These are phyloP conservation scores for Acleris cristana DNA, from an alignment of 2,888 invertebrate genomes.

Conservation along the genomic window DNA sequence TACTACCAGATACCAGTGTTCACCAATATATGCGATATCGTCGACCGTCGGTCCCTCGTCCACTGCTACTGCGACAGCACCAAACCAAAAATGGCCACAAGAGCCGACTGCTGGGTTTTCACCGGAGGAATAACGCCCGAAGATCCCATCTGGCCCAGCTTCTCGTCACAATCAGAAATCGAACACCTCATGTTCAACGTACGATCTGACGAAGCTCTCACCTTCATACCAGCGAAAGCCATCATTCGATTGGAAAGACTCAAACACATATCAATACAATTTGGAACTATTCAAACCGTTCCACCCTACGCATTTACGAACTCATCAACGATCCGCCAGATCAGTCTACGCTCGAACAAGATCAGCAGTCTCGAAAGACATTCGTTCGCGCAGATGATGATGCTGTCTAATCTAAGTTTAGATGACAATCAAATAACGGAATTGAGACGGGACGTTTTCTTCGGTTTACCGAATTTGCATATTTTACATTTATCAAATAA, in stretches of 20 bases:
- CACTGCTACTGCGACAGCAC: slow-evolving; percentile 80
- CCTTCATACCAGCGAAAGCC: slow-evolving; percentile 88
- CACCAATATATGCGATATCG: slow-evolving; percentile 76
- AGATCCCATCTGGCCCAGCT: slow-evolving; percentile 89
- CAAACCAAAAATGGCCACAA: slow-evolving; percentile 82
- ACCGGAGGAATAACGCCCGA: slow-evolving; percentile 84
- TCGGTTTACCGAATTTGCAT: slow-evolving; percentile 88
- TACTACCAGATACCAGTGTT: slow-evolving; percentile 69
- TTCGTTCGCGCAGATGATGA: slow-evolving; percentile 89
- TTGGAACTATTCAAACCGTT: slow-evolving; percentile 88
- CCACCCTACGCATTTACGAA: slow-evolving; percentile 90
- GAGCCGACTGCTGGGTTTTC: slow-evolving; percentile 91
- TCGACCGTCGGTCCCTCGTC: slow-evolving; percentile 73
- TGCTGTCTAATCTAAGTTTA: slow-evolving; percentile 87
- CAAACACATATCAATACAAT: slow-evolving; percentile 88
- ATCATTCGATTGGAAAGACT: slow-evolving; percentile 87
- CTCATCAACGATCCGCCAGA: slow-evolving; percentile 87
- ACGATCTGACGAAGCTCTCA: slow-evolving; percentile 87
- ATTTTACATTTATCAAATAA: slow-evolving; percentile 93
- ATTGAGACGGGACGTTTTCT: slow-evolving; percentile 89
- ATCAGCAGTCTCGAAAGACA: slow-evolving; percentile 87
- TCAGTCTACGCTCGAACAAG: slow-evolving; percentile 87
- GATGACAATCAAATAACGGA: slow-evolving; percentile 91
- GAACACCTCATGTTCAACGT: slow-evolving; percentile 88
- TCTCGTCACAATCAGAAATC: slow-evolving; percentile 88